phyloP scores from a whole-genome alignment of 2,888 invertebrate species.

The Schrankia costaestrigalis region DNA sequence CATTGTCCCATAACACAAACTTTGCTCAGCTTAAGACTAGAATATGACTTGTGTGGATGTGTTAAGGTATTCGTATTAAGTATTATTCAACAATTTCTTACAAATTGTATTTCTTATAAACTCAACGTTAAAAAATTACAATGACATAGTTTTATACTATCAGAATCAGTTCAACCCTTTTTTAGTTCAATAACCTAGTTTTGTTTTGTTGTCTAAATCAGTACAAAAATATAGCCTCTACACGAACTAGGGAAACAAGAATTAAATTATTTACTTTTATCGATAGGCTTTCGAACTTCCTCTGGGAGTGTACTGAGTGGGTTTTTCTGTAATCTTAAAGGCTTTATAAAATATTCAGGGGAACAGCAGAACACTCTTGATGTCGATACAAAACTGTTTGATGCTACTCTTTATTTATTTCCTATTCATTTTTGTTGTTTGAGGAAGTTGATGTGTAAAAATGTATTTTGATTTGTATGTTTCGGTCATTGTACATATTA shows the following conservation, averaged over 20 bases:
- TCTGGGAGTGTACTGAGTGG: conserved; percentile 32
- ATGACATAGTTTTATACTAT: background rate
- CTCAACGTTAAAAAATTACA: no score
- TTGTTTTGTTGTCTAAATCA: no score
- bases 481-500: no score
- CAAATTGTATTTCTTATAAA: no score
- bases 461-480: background rate
- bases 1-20: no score
- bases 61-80: no score
- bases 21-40: no score
- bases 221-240: conserved; percentile 12
- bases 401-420: conserved; percentile 11
- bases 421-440: conserved; percentile 2
- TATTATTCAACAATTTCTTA: no score
- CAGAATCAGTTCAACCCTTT: background rate
- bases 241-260: conserved; percentile 22
- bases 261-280: conserved; percentile 34
- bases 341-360: conserved; percentile 54
- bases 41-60: no score
- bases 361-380: conserved; percentile 50
- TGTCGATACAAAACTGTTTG: conserved; percentile 16
- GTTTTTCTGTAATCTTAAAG: conserved; percentile 52
- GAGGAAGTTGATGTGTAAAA: background rate
- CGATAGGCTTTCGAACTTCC: conserved; percentile 29
- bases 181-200: no score